A percentile compares a stretch with the other conserved stretches of the same genome.
Evolutionary conservation across 2,113 vertebrate genomes (phyloP).

Genomic region (Zosterops pallidus): DNA sequence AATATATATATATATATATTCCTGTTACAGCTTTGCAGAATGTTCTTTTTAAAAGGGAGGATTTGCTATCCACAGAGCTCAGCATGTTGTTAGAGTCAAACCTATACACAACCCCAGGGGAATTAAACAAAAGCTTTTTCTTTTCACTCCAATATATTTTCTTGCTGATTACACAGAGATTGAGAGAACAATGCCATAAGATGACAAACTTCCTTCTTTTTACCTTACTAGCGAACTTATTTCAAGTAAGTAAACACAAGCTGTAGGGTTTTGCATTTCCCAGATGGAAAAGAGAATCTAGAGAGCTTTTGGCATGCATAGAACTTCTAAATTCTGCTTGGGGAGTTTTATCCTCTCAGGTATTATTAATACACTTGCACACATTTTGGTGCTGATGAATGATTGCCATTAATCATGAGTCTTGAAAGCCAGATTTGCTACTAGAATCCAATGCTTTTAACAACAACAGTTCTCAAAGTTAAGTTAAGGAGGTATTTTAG

Average conservation of each 20-base stretch:
- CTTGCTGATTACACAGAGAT: background rate
- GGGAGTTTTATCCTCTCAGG: background rate
- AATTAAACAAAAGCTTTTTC: background rate
- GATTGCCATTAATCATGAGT: background rate
- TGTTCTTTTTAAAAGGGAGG: background rate
- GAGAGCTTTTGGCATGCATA: background rate
- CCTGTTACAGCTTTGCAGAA: conserved; percentile 48
- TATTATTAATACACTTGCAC: background rate
- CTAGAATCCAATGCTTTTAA: background rate
- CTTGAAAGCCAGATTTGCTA: background rate
- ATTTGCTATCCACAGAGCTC: conserved; percentile 20
- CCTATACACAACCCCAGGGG: background rate
- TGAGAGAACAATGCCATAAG: background rate
- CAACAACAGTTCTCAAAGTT: background rate
- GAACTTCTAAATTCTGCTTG: background rate
- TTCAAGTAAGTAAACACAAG: background rate
- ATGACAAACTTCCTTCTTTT: background rate
- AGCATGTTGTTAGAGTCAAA: conserved; percentile 6
- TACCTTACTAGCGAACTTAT: background rate
- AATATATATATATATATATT: conserved; percentile 10
- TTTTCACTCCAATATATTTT: background rate
- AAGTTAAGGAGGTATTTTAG: background rate
- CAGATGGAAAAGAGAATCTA: background rate
- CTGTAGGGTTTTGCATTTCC: background rate
- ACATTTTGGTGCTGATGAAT: background rate